Base-by-base conservation (phyloP, 2,888 invertebrate species). In the Morpho helenor region DNA sequence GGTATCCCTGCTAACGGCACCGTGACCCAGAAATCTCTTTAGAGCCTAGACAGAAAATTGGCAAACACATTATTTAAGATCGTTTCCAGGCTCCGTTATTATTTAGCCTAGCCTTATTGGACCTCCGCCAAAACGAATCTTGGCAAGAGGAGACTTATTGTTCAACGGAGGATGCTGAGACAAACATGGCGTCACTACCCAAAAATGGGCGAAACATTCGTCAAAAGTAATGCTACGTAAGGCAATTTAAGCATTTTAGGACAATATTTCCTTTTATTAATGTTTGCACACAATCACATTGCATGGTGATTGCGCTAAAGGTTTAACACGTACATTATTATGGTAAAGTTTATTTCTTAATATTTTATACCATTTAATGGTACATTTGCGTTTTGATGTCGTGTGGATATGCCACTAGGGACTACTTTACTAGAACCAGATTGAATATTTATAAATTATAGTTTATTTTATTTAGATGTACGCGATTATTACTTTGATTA, bases 71-170 rank as follows among this genome's bases (percentile, higher is more conserved):
- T 46, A 49, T 46, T 52, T 47, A 45, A 43, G 57, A 59, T 43
- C 8, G 47, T 49, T 56, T 56, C 58, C 56, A 62, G 56, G 43
- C 49, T 62, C 60, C 57, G 56, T 55, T 52, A 59, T 62, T 63
- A 65, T 66, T 62, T 62, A 63, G 52, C 60, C 49, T 50, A 44
- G 39, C 59, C 52, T 59, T 64, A 61, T 62, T 67, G 67, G 62
- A 56, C 47, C 7, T 6, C 56, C 57, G 67, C 67, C 66, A 66
- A 65, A 58, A 59, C 45, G 50, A 57, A 62, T 63, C 61, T 63
- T 66, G 64, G 64, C 67, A 63, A 60, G 52, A 54, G 22, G 16
- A 55, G 49, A 52, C 49, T 60, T 57, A 54, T 48, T 57, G 50
- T 49, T 55, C 59, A 62, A 60, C 47, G 53, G 57, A 55, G 62